phyloP scores from a whole-genome alignment of 2,797 vertebrate species.

The Chlorospingus semifuscus region DNA sequence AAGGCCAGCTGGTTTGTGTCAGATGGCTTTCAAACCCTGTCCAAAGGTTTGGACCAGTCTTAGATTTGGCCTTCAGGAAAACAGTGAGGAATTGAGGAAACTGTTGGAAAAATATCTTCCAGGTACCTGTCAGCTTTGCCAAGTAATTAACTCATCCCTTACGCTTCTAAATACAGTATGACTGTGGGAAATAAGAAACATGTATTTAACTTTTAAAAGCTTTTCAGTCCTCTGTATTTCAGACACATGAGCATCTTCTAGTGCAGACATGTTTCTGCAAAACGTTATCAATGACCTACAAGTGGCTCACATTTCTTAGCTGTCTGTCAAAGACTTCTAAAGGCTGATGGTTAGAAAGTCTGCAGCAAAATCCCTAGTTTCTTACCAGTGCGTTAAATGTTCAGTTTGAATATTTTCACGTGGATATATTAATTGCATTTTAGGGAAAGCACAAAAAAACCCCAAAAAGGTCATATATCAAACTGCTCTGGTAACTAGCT shows the following conservation, averaged over 20 bases:
- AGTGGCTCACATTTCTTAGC: not conserved
- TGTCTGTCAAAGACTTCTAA: not conserved
- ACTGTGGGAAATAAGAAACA: not conserved
- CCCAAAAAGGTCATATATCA: fast-evolving
- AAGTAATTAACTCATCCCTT: not conserved
- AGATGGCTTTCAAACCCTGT: not conserved
- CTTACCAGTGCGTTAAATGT: not conserved
- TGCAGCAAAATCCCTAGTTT: not conserved
- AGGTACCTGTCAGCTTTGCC: not conserved
- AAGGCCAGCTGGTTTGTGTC: not conserved
- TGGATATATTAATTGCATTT: not conserved
- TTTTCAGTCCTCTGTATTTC: not conserved
- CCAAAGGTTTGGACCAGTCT: not conserved
- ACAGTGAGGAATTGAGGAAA: fast-evolving
- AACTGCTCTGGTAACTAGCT: not conserved
- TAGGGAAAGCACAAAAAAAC: not conserved
- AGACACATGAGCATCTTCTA: not conserved
- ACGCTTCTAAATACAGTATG: not conserved
- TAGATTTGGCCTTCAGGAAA: not conserved
- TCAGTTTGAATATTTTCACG: not conserved
- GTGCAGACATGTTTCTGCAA: not conserved
- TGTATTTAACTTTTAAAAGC: not conserved
- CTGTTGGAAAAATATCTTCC: not conserved
- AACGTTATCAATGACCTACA: not conserved
- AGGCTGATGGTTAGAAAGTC: not conserved